These are phyloP conservation scores for Sogatella furcifera DNA, from an alignment of 1,140 invertebrate genomes.

Conservation along the genomic window DNA sequence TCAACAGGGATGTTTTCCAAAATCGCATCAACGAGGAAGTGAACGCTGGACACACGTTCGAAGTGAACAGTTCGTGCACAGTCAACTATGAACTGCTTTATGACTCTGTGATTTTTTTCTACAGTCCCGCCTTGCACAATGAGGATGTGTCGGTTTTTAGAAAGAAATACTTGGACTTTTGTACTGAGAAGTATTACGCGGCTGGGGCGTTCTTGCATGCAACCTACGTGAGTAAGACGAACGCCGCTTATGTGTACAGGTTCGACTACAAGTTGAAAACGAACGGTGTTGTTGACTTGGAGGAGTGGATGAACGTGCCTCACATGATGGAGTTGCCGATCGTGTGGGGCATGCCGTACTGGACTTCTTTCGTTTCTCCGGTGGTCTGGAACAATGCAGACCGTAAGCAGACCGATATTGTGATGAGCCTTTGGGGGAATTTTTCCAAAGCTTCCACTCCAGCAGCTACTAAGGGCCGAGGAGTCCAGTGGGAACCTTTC, in stretches of 20 bases:
- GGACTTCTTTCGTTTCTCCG: conserved; percentile 33
- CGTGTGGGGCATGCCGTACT: conserved; percentile 62
- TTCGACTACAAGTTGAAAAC: conserved; percentile 65
- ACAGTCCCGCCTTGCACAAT: conserved; percentile 46
- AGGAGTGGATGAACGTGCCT: conserved; percentile 61
- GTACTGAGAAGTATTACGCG: conserved; percentile 60
- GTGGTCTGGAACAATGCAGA: conserved; percentile 60
- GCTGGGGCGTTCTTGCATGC: conserved; percentile 54
- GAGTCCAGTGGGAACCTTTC: conserved; percentile 58
- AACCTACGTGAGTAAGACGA: conserved; percentile 43
- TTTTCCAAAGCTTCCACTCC: conserved; percentile 61
- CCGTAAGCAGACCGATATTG: conserved; percentile 58
- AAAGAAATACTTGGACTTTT: conserved; percentile 50
- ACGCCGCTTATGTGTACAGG: conserved; percentile 51
- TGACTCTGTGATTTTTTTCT: conserved; percentile 62
- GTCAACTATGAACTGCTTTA: conserved; percentile 40
- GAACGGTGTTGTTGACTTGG: conserved; percentile 45
- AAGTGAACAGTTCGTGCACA: conserved; percentile 49
- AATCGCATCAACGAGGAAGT: conserved; percentile 44
- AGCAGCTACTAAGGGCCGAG: conserved; percentile 42
- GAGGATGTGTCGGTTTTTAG: conserved; percentile 43
- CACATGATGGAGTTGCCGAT: conserved; percentile 69
- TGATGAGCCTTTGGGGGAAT: conserved; percentile 64
- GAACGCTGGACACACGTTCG: conserved; percentile 33
- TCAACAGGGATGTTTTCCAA: conserved; percentile 44